Evolutionary conservation across 2,888 invertebrate species (phyloP), one percentile per base, ranked within the genome.

Genomic region (Diploptera punctata): DNA sequence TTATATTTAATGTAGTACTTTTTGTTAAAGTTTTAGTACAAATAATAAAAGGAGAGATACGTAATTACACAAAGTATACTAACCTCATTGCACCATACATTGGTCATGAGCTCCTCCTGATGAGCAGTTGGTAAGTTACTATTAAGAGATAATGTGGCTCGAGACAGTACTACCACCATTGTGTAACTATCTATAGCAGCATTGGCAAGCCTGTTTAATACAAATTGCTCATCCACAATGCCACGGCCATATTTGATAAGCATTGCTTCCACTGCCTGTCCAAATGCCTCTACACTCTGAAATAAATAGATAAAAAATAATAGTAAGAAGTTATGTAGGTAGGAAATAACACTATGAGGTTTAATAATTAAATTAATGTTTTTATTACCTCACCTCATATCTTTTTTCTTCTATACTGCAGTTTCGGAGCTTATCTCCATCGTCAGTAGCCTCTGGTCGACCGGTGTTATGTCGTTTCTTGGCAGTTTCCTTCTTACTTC

Each of bases 111-210:
- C 76, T 90, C 86, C 82, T 97, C 96, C 79, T 94, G 91, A 21
- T 89, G 84, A 13, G 93, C 92, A 10, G 90, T 88, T 1, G 90
- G 86, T 54, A 89, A 80, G 75, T 88, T 88, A 70, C 88, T 84
- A 33, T 88, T 86, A 0, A 92, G 86, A 2, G 97, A 88, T 75
- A 89, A 86, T 18, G 91, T 88, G 2, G 96, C 93, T 76, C 98
- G 88, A 31, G 98, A 93, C 77, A 98, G 84, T 19, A 93, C 93
- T 7, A 91, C 92, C 26, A 90, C 91, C 88, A 95, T 92, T 4
- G 92, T 89, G 83, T 96, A 98, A 38, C 93, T 92, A 83, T 97
- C 97, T 77, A 99, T 93, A 67, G 97, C 93, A 57, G 95, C 89
- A 80, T 93, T 90, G 0, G 98, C 95, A 76, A 99, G 86, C 78